Percentiles rank a stretch among this genome's conserved stretches.
Evolutionary conservation across 2,888 invertebrate species (phyloP).

Genomic region (Parochlus steinenii): DNA sequence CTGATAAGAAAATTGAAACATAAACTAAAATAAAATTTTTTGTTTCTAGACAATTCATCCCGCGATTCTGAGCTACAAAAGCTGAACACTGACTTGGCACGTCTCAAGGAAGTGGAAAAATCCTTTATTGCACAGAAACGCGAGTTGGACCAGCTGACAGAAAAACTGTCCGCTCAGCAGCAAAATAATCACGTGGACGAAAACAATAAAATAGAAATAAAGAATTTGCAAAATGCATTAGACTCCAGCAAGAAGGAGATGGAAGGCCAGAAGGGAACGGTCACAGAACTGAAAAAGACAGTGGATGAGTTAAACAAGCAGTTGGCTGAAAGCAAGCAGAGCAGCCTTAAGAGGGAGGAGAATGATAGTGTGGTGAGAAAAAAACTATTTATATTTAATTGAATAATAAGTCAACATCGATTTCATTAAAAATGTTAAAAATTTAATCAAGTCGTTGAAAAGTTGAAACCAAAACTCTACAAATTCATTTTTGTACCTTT

Average conservation of each 20-base stretch:
- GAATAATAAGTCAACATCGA: neutral
- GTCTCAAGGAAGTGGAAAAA: conserved; percentile 1
- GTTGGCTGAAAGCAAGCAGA: conserved; percentile 7
- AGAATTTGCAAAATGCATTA: conserved; percentile 26
- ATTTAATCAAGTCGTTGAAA: neutral
- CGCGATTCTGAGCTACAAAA: conserved; percentile 9
- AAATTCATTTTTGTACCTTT: too few relatives aligned
- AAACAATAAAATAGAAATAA: conserved; percentile 25
- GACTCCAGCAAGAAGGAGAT: conserved; percentile 21
- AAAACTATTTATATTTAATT: too few relatives aligned
- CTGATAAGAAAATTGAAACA: neutral
- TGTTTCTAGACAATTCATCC: conserved; percentile 3
- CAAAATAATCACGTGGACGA: conserved; percentile 17
- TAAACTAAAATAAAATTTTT: neutral
- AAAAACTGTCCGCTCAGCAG: conserved; percentile 21
- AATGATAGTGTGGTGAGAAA: conserved; percentile 8
- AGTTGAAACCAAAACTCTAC: too few relatives aligned
- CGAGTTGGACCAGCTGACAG: conserved; percentile 24
- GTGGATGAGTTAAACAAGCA: conserved; percentile 9
- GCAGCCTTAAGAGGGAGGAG: conserved; percentile 1
- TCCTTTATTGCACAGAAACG: too few relatives aligned
- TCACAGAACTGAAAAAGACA: conserved; percentile 3
- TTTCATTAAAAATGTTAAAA: neutral
- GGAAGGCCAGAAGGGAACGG: neutral
- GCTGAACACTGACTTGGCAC: conserved; percentile 2